Base-by-base conservation (phyloP, 2,113 vertebrate species). In the Cisticola juncidis region DNA sequence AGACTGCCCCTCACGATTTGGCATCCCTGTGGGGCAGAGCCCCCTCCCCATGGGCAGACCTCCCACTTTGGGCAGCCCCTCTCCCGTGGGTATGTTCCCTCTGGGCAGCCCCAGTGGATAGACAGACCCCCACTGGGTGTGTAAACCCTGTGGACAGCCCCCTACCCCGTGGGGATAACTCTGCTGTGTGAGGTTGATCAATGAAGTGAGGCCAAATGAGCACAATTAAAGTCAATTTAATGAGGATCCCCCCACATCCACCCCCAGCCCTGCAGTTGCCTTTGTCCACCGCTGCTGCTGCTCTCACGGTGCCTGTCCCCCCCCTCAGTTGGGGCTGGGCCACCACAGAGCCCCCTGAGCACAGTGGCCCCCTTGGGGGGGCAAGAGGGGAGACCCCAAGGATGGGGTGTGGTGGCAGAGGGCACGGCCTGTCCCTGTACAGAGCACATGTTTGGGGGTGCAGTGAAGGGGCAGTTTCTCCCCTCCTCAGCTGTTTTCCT, bases 201-300 rank as follows among this genome's bases (percentile, higher is more conserved):
- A 74, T 91, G 93, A 94, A 92, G 93, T 72, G 92, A 91, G 35
- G 93, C 95, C 97, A 96, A 97, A 95, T 91, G 97, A 95, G 97
- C 95, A 97, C 95, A 95, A 98, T 97, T 98, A 98, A 95, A 95
- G 69, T 48, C 81, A 93, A 71, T 94, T 96, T 95, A 96, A 96
- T 90, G 85, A 96, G 20, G 15, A 40, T 9, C n/a, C 50, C 76
- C 53, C 24, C 66, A 21, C 45, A 5, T 60, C 10, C 45, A 81
- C 8, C 44, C 36, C 60, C 26, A n/a, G 60, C 73, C 58, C 78
- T 82, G 62, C 87, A 54, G 86, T 78, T 58, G 53, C 38, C 61
- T 60, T 81, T 89, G 86, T 89, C 77, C 45, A 31, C 58, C 17
- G 56, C 56, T 35, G 74, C 85, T n/a, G 65, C 74, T 33, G 53